Percentiles rank a stretch among this genome's conserved stretches.
These are phyloP conservation scores for Haliclona indistincta DNA, from an alignment of 37 sponge, comb jelly and placozoan species.

Conservation along the genomic window DNA sequence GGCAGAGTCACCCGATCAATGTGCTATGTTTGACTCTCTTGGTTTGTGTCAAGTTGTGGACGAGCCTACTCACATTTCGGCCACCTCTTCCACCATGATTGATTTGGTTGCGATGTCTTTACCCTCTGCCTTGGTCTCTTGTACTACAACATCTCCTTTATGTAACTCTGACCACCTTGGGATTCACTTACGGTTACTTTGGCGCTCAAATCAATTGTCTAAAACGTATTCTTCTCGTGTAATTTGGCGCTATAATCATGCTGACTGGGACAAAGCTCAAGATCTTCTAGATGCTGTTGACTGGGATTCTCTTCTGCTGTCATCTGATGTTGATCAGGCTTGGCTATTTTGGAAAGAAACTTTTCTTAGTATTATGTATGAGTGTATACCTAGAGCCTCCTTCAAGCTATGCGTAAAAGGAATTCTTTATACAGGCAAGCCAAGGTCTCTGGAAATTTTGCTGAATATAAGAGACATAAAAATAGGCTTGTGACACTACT, in stretches of 20 bases:
- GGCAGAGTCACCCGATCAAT: too few species aligned
- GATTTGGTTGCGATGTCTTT: too few species aligned
- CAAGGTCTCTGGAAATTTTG: not conserved
- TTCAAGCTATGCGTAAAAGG: not conserved
- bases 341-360: not conserved
- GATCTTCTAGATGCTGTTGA: not conserved
- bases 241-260: not conserved
- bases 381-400: not conserved
- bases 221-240: not conserved
- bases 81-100: conserved; percentile 6
- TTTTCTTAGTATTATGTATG: not conserved
- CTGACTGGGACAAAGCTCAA: not conserved
- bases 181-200: not conserved
- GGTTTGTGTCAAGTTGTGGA: not conserved
- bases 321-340: not conserved
- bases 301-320: not conserved
- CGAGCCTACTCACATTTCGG: not conserved
- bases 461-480: not conserved
- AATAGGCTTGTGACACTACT: not conserved
- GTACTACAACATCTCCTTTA: not conserved
- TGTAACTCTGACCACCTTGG: not conserved
- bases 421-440: not conserved
- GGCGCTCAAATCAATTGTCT: not conserved
- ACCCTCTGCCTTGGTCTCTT: too few species aligned
- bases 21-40: not conserved